Evolutionary conservation across 2,797 vertebrate genomes (phyloP), one percentile per base, ranked within the genome.

Genomic region (Gobionotothen gibberifrons): DNA sequence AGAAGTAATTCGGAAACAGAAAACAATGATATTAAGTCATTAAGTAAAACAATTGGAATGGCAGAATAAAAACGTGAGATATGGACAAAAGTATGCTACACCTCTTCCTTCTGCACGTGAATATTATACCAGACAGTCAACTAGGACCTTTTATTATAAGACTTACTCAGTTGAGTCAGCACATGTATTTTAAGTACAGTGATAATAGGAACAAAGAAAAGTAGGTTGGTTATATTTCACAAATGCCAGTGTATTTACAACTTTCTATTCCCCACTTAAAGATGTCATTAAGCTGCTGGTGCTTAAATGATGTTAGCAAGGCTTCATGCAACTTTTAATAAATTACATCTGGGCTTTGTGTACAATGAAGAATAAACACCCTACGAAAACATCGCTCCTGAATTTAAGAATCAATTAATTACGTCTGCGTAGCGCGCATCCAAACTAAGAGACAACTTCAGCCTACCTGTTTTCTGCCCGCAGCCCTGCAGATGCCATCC

Each of bases 251-350:
- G 36, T 42, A 40, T 46, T 44, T 49, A 61, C 19, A 66, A 13
- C 9, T 17, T 16, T 19, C 1, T 21, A 8, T 40, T 3, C 2
- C 22, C 5, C 47, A 13, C 43, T n/a, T 12, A 36, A 60, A 57
- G 36, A 68, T 9, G 1, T 5, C 9, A 60, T 40, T n/a, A 42
- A 43, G 59, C 86, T 84, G 90, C 95, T 97, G 92, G 95, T 96
- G 58, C 95, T 96, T 91, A 94, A 90, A 47, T 13, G 0, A n/a
- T 46, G 48, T 19, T 49, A 4, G 0, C 14, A 11, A 9, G 1
- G 4, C 6, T 36, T 43, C 52, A 10, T 42, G 9, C 39, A 52
- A 16, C 29, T 14, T 36, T 26, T 3, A 16, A 3, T 29, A 12
- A 47, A 68, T 5, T 15, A 14, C 43, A 66, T 22, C n/a, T 15